These are phyloP conservation scores for Microcebus ravelobensis DNA, from an alignment of 2,113 vertebrate species.

Conservation along the genomic window DNA sequence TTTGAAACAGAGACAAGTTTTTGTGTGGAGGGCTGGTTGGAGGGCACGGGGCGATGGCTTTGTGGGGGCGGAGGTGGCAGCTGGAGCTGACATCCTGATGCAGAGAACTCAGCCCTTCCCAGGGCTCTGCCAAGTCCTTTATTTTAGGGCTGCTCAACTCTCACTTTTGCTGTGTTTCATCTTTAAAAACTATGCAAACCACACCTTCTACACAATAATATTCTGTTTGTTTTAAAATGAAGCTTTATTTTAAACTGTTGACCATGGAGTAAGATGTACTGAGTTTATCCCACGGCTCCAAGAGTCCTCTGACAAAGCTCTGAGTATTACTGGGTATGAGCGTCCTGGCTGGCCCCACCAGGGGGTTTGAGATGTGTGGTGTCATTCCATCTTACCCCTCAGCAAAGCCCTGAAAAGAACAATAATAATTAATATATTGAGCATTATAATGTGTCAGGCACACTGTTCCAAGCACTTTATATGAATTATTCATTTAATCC, in stretches of 20 bases:
- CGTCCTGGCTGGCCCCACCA: too few relatives aligned
- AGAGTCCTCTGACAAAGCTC: background rate
- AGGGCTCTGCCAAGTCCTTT: background rate
- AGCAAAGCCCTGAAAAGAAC: background rate
- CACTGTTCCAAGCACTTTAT: background rate
- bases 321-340: background rate
- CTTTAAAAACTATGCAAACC: background rate
- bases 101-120: background rate
- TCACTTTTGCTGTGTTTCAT: background rate
- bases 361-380: background rate
- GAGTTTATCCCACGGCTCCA: background rate
- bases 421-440: background rate
- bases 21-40: background rate
- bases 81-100: background rate
- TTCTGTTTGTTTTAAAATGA: background rate
- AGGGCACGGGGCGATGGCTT: background rate
- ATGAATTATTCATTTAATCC: background rate
- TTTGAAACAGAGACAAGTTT: background rate
- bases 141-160: background rate
- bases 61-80: background rate
- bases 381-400: background rate
- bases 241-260: constrained; percentile 3
- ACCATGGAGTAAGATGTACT: background rate
- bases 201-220: background rate
- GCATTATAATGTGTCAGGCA: background rate